Evolutionary conservation across 1,140 invertebrate genomes (phyloP).

Genomic region (Bicyclus anynana): DNA sequence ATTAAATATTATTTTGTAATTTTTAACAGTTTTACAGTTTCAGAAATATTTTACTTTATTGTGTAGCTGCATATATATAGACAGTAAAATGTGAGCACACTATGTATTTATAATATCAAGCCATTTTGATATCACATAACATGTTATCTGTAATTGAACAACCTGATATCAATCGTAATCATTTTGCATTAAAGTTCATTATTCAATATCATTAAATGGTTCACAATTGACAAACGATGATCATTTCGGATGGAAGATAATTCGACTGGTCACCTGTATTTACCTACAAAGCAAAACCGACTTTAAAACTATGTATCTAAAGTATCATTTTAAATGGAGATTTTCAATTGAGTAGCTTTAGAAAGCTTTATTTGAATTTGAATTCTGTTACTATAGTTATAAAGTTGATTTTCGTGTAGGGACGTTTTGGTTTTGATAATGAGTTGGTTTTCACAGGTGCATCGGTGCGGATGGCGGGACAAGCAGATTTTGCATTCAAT

Average conservation of each 20-base stretch:
- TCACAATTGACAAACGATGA: conserved; percentile 39
- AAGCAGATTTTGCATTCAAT: conserved; percentile 66
- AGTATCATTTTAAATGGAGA: conserved; percentile 2
- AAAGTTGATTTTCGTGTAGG: conserved; percentile 24
- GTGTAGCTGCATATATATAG: too few relatives aligned
- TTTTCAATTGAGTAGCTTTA: conserved; percentile 7
- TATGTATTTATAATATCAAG: too few relatives aligned
- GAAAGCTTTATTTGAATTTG: conserved; percentile 16
- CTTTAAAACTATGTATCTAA: conserved; percentile 28
- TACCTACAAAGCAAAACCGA: conserved; percentile 30
- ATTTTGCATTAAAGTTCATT: conserved; percentile 19
- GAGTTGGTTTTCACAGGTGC: conserved; percentile 60
- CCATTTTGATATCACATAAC: too few relatives aligned
- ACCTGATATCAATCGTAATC: conserved; percentile 22
- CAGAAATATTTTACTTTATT: too few relatives aligned
- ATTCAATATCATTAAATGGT: conserved; percentile 9
- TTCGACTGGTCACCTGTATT: conserved; percentile 61
- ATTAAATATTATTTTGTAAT: too few relatives aligned
- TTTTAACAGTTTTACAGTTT: too few relatives aligned
- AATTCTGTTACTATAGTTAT: conserved; percentile 5
- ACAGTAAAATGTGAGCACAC: too few relatives aligned
- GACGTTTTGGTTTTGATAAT: conserved; percentile 31
- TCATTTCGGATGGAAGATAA: conserved; percentile 58
- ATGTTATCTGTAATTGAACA: too few relatives aligned
- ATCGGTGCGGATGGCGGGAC: conserved; percentile 65